Percentiles rank a stretch among this genome's conserved stretches.
Evolutionary conservation across 37 sponge, comb jelly and placozoan species (phyloP).

Genomic region (Diacarnus erythraeanus): DNA sequence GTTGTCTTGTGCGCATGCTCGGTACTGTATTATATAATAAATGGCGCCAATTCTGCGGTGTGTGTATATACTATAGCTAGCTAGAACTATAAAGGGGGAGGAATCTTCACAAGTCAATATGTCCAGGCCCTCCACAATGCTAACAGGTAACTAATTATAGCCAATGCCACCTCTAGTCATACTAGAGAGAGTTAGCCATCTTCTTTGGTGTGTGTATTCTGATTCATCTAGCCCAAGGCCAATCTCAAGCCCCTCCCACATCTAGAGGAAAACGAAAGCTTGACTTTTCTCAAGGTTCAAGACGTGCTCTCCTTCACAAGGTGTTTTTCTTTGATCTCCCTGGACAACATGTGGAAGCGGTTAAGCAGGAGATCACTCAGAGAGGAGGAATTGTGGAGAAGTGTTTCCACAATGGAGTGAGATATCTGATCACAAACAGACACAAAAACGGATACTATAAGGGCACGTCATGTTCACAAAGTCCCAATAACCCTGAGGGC

Average conservation of each 20-base stretch:
- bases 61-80: no score
- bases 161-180: no score
- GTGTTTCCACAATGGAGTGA: conserved; percentile 40
- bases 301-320: conserved; percentile 37
- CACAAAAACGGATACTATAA: conserved; percentile 3
- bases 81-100: no score
- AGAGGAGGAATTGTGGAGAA: conserved; percentile 49
- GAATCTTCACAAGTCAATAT: no score
- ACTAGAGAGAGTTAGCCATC: no score
- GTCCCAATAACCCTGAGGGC: conserved; percentile 34
- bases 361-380: conserved; percentile 39
- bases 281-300: not conserved
- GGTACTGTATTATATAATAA: no score
- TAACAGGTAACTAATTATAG: no score
- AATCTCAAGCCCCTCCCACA: not conserved
- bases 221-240: no score
- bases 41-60: no score
- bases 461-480: conserved; percentile 17
- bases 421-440: conserved; percentile 48
- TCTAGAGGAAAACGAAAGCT: conserved; percentile 13
- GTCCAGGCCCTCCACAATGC: no score
- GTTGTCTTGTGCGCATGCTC: no score
- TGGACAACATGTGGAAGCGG: conserved; percentile 18
- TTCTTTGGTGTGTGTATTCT: no score
- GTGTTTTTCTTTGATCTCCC: conserved; percentile 59